A percentile compares a stretch with the other conserved stretches of the same genome.
Conservation (phyloP, 2,888 invertebrate genomes). For the Ariolimax columbianus region DNA sequence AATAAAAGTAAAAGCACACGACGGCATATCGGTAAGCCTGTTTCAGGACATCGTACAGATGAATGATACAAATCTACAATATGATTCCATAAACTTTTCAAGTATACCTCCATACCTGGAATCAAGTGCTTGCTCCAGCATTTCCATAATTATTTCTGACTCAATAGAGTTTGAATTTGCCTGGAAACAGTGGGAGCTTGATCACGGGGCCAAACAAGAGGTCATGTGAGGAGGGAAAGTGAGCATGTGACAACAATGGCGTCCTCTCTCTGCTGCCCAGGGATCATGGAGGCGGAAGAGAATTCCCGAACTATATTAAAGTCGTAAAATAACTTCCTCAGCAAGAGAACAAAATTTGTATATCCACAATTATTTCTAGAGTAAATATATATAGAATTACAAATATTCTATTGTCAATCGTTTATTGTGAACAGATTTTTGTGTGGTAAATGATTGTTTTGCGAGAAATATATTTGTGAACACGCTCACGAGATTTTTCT, state of each 20-base stretch:
- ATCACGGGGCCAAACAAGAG: conserved; percentile 80
- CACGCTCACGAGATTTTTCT: conserved; percentile 38
- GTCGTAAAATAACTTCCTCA: background rate
- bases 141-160: conserved; percentile 77
- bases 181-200: conserved; percentile 78
- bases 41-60: background rate
- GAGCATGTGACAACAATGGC: conserved; percentile 79
- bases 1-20: background rate
- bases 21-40: conserved; percentile 17
- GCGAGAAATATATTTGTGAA: too few species aligned
- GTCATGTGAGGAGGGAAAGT: conserved; percentile 79
- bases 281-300: conserved; percentile 53
- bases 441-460: too few species aligned
- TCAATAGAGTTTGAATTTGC: conserved; percentile 78
- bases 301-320: conserved; percentile 3
- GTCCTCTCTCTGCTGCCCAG: conserved; percentile 50
- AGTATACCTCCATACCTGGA: conserved; percentile 69
- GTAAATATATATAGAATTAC: too few species aligned
- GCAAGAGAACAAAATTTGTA: background rate
- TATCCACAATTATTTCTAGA: background rate
- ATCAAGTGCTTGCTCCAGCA: conserved; percentile 78
- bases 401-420: background rate
- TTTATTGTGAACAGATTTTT: background rate
- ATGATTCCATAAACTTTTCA: conserved; percentile 10
- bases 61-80: background rate